Conservation (phyloP, 2,797 vertebrate species). For the Scyliorhinus canicula region DNA sequence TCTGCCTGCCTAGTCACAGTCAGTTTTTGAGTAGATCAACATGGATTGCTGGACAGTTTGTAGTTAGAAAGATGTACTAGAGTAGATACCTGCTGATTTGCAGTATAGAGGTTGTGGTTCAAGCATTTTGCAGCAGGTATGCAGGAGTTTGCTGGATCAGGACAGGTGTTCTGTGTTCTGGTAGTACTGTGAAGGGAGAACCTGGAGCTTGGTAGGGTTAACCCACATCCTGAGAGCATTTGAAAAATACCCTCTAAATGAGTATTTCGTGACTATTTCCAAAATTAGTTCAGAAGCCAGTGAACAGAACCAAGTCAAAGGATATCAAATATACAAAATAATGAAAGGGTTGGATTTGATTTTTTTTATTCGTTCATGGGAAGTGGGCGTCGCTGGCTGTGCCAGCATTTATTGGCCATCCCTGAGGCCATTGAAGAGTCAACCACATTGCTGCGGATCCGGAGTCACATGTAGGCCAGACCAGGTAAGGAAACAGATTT, state of each 20-base stretch:
- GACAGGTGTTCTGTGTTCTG: neutral
- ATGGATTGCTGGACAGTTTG: neutral
- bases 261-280: neutral
- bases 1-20: neutral
- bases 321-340: neutral
- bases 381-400: too few species aligned
- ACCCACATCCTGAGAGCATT: neutral
- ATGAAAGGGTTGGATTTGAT: neutral
- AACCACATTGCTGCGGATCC: too few species aligned
- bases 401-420: too few species aligned
- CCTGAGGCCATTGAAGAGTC: too few species aligned
- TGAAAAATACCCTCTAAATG: neutral
- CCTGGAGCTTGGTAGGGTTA: neutral
- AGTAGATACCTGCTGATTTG: neutral
- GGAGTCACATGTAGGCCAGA: too few species aligned
- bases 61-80: neutral
- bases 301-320: neutral
- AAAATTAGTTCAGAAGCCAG: neutral
- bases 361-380: too few species aligned
- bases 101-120: neutral
- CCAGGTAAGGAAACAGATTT: too few species aligned
- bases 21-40: neutral
- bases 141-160: neutral
- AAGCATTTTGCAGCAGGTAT: neutral
- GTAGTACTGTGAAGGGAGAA: neutral